phyloP scores from a whole-genome alignment of 2,113 vertebrate species.

The Morone saxatilis region DNA sequence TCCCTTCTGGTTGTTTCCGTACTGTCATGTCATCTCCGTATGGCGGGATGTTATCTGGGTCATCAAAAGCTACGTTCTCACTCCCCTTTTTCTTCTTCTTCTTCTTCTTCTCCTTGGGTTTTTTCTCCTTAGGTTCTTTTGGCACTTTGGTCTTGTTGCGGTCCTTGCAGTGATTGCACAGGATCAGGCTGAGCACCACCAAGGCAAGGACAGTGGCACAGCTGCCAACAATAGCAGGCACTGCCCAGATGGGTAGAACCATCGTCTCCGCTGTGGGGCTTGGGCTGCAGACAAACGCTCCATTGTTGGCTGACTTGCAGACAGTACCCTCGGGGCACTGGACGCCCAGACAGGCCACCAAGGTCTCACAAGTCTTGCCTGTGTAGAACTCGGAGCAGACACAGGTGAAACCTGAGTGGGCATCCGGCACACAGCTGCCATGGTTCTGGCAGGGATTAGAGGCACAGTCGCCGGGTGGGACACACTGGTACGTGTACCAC shows the following conservation, averaged over 20 bases:
- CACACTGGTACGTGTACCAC: constrained; percentile 94
- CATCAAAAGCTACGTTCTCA: constrained; percentile 96
- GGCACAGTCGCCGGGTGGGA: constrained; percentile 91
- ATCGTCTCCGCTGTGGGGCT: constrained; percentile 78
- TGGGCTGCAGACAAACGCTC: constrained; percentile 87
- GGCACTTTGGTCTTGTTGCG: constrained; percentile 87
- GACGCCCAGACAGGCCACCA: constrained; percentile 92
- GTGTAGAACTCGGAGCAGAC: constrained; percentile 90
- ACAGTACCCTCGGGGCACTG: constrained; percentile 87
- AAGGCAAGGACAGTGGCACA: constrained; percentile 92
- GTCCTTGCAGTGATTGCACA: constrained; percentile 94
- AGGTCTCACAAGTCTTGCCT: constrained; percentile 88
- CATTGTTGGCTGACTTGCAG: constrained; percentile 84
- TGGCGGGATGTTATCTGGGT: constrained; percentile 94
- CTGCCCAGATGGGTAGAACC: constrained; percentile 94
- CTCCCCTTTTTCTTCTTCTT: constrained; percentile 99
- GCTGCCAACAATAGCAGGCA: constrained; percentile 95
- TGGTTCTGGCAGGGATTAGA: constrained; percentile 93
- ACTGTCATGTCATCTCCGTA: constrained; percentile 96
- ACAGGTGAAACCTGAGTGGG: constrained; percentile 87
- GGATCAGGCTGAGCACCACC: constrained; percentile 93
- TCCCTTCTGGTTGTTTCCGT: constrained; percentile 96
- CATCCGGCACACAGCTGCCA: constrained; percentile 91
- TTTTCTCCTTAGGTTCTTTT: constrained; percentile 90
- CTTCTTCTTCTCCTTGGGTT: constrained; percentile 94